Percentiles rank a stretch among this genome's conserved stretches.
Evolutionary conservation across 1,140 invertebrate species (phyloP).

Genomic region (Drosophila burlai): DNA sequence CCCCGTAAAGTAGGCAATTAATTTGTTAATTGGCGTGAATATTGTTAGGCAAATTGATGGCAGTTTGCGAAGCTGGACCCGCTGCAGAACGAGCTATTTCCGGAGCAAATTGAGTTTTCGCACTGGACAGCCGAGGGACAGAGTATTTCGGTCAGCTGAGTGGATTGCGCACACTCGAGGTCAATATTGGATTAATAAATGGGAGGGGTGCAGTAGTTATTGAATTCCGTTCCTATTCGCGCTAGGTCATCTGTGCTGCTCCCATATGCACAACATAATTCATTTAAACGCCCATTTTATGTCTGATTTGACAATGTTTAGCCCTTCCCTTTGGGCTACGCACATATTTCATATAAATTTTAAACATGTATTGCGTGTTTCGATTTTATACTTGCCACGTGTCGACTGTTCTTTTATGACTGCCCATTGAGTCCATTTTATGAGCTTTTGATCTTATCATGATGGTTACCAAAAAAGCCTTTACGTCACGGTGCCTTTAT

Average conservation of each 20-base stretch:
- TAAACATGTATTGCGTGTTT: background rate
- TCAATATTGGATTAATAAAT: constrained; percentile 19
- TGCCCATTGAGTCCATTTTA: constrained; percentile 33
- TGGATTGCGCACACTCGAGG: constrained; percentile 11
- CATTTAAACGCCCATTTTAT: constrained; percentile 7
- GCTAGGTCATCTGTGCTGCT: background rate
- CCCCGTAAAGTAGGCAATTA: constrained; percentile 74
- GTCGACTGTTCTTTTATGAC: constrained; percentile 17
- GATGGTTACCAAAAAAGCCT: constrained; percentile 43
- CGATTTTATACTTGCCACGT: constrained; percentile 13
- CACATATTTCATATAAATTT: constrained; percentile 6
- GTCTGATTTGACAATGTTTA: background rate
- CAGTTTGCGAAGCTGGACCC: constrained; percentile 39
- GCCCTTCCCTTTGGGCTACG: background rate
- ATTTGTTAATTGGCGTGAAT: constrained; percentile 78
- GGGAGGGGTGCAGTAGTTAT: background rate
- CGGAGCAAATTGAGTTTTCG: constrained; percentile 63
- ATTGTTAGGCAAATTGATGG: constrained; percentile 70
- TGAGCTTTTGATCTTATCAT: constrained; percentile 65
- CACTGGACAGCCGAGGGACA: constrained; percentile 22
- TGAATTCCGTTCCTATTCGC: constrained; percentile 4
- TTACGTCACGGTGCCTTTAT: background rate
- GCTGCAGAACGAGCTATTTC: constrained; percentile 32
- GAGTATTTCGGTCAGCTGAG: constrained; percentile 44
- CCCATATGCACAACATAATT: background rate